Conservation (phyloP, 2,888 invertebrate species). For the Gastracanthus pulcherrimus region DNA sequence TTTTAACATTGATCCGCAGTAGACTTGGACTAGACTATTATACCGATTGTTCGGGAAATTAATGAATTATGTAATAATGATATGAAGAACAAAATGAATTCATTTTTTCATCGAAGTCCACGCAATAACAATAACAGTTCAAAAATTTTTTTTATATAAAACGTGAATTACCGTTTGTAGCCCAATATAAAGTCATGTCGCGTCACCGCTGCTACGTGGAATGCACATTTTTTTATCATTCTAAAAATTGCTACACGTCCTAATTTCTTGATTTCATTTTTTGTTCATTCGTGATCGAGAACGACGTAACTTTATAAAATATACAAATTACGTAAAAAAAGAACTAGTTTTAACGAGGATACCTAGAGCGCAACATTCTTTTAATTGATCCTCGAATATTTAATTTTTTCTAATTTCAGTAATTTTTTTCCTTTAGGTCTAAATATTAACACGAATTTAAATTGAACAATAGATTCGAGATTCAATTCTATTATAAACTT, state of each 20-base stretch:
- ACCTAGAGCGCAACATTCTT: not conserved
- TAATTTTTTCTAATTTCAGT: slow-evolving; percentile 1
- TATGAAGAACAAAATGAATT: not conserved
- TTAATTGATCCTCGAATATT: not conserved
- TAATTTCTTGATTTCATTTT: slow-evolving; percentile 5
- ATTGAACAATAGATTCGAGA: slow-evolving; percentile 3
- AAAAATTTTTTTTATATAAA: slow-evolving; percentile 1
- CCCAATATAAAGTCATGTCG: slow-evolving; percentile 13
- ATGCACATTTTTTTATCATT: slow-evolving; percentile 31
- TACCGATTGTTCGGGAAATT: not conserved
- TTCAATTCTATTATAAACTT: not conserved
- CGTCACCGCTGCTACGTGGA: slow-evolving; percentile 38
- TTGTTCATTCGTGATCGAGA: slow-evolving; percentile 6
- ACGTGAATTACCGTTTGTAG: slow-evolving; percentile 8
- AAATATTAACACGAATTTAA: slow-evolving; percentile 5
- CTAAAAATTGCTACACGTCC: slow-evolving; percentile 10
- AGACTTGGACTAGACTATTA: slow-evolving; percentile 21
- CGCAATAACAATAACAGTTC: slow-evolving; percentile 19
- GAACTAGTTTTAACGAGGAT: slow-evolving; percentile 24
- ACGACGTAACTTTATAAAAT: slow-evolving; percentile 43
- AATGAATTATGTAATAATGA: not conserved
- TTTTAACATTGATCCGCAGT: slow-evolving; percentile 1
- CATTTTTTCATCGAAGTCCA: not conserved
- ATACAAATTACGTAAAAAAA: slow-evolving; percentile 47
- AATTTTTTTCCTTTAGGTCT: not conserved